A percentile compares a stretch with the other conserved stretches of the same genome.
These are phyloP conservation scores for Betta splendens DNA, from an alignment of 2,797 vertebrate genomes.

Conservation along the genomic window DNA sequence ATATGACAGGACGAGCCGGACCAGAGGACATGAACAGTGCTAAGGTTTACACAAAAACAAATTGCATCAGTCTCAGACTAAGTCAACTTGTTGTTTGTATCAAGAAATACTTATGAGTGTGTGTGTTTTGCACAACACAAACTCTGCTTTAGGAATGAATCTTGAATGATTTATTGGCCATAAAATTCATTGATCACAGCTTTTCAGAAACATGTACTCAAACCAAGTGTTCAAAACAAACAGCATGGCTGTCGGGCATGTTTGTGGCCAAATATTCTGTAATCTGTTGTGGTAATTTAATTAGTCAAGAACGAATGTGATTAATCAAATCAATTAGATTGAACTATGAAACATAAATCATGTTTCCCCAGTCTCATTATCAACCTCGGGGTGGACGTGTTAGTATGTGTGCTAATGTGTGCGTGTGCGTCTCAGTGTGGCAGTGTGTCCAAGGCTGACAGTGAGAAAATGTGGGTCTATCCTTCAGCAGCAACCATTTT, in stretches of 20 bases:
- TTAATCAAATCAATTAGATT: conserved; percentile 80
- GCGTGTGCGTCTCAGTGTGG: conserved; percentile 27
- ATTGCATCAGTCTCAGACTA: conserved; percentile 33
- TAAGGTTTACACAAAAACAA: conserved; percentile 18
- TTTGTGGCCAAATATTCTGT: conserved; percentile 71
- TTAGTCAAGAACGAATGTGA: conserved; percentile 76
- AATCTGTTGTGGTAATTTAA: conserved; percentile 78
- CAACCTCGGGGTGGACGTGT: conserved; percentile 52
- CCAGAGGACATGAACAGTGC: conserved; percentile 27
- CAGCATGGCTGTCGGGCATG: conserved; percentile 39
- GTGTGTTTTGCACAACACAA: conserved; percentile 26
- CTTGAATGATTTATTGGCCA: conserved; percentile 48
- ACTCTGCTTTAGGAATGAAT: conserved; percentile 30
- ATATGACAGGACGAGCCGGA: conserved; percentile 32
- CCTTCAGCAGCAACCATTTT: conserved; percentile 62
- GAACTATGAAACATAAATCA: conserved; percentile 76
- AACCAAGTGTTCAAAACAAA: conserved; percentile 53
- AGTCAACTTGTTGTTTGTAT: conserved; percentile 10
- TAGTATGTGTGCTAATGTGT: conserved; percentile 11
- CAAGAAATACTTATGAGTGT: conserved; percentile 14
- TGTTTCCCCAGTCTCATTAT: conserved; percentile 69
- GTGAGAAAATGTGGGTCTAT: conserved; percentile 61
- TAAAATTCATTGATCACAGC: conserved; percentile 63
- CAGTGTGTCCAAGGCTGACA: conserved; percentile 55
- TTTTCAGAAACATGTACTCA: conserved; percentile 45